phyloP scores from a whole-genome alignment of 1,140 invertebrate genomes.

The Papilio helenus region DNA sequence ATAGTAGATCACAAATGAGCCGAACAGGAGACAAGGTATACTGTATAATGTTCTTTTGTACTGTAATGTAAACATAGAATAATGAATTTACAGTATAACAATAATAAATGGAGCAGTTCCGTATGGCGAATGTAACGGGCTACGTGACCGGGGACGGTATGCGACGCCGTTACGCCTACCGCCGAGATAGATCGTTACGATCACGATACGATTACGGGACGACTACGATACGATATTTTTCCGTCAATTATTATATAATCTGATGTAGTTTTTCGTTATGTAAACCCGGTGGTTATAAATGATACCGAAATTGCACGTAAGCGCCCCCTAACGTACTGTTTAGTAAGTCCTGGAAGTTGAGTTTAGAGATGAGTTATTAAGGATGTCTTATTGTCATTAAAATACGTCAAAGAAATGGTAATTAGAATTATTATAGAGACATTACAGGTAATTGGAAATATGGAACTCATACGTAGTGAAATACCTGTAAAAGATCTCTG shows the following conservation, averaged over 20 bases:
- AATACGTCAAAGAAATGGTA: not conserved
- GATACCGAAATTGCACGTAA: not conserved
- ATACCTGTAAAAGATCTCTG: not conserved
- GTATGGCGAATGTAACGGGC: slow-evolving; percentile 19
- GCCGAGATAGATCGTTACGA: not conserved
- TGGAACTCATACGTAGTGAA: not conserved
- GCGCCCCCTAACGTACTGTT: not conserved
- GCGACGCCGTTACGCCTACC: slow-evolving; percentile 20
- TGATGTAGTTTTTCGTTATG: too few relatives aligned
- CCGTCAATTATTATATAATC: not conserved
- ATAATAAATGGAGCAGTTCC: slow-evolving; percentile 31
- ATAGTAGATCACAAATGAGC: too few relatives aligned
- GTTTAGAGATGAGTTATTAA: not conserved
- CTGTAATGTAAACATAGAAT: not conserved
- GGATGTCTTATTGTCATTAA: not conserved
- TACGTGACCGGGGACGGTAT: slow-evolving; percentile 27
- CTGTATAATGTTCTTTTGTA: not conserved
- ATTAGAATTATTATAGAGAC: too few relatives aligned
- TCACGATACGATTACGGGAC: not conserved
- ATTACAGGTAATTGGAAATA: too few relatives aligned
- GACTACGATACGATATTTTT: not conserved
- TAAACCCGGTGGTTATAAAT: not conserved
- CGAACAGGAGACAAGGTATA: not conserved
- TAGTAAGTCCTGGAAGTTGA: not conserved
- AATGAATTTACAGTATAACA: not conserved